Conservation (phyloP, 2,113 vertebrate species). For the Archocentrus centrarchus region DNA sequence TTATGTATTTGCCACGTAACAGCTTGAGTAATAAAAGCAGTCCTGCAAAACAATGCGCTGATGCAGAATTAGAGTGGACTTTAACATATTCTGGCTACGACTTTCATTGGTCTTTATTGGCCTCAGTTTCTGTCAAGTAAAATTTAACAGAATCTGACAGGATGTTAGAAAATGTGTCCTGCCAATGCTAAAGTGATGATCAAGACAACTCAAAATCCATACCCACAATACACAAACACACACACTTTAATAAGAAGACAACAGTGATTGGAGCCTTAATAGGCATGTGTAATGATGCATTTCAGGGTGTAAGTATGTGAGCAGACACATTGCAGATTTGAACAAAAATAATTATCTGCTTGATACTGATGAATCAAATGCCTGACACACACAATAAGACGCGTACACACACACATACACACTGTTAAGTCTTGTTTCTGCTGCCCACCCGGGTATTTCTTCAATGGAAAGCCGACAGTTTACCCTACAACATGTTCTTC, state of each 20-base stretch:
- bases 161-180: conserved; percentile 52
- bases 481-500: conserved; percentile 41
- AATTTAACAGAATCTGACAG: conserved; percentile 53
- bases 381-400: conserved; percentile 24
- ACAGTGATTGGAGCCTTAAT: conserved; percentile 70
- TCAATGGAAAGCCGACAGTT: conserved; percentile 48
- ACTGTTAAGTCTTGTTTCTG: not conserved
- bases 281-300: conserved; percentile 63
- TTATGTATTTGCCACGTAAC: conserved; percentile 8
- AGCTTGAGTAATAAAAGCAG: not conserved
- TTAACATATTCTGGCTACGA: conserved; percentile 18
- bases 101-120: conserved; percentile 32
- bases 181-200: conserved; percentile 39
- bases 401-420: not conserved
- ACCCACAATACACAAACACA: not conserved
- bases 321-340: conserved; percentile 62
- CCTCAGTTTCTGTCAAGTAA: conserved; percentile 46
- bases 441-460: conserved; percentile 13
- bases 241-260: conserved; percentile 63
- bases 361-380: conserved; percentile 59
- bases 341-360: conserved; percentile 71
- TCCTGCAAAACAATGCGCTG: not conserved
- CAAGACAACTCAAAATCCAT: conserved; percentile 31
- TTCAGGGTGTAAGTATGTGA: conserved; percentile 55
- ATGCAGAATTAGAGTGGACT: not conserved